These are phyloP conservation scores for Argentina silus DNA, from an alignment of 2,797 vertebrate genomes.

Conservation along the genomic window DNA sequence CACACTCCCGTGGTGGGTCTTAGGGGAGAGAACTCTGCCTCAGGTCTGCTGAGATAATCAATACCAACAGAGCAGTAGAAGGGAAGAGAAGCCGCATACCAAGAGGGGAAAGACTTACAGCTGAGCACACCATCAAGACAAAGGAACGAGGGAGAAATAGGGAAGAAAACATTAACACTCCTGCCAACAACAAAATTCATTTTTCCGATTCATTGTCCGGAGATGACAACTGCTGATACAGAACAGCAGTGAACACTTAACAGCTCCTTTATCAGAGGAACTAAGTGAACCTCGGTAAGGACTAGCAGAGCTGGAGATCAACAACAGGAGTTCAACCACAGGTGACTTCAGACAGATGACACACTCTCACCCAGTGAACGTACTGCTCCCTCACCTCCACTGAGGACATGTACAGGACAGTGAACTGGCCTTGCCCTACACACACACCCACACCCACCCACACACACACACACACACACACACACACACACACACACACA, in stretches of 20 bases:
- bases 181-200: constrained; percentile 22
- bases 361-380: no score
- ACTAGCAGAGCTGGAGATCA: not conserved
- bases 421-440: not conserved
- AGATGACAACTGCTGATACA: constrained; percentile 25
- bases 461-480: constrained; percentile 8
- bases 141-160: constrained; percentile 29
- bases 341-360: no score
- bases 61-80: constrained; percentile 59
- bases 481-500: no score
- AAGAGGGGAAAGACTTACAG: constrained; percentile 35
- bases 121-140: constrained; percentile 46
- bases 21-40: constrained; percentile 32
- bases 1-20: not conserved
- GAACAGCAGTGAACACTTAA: no score
- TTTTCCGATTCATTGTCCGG: constrained; percentile 35
- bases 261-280: no score
- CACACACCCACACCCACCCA: constrained; percentile 11
- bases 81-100: not conserved
- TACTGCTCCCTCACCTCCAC: no score
- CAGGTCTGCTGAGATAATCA: constrained; percentile 62
- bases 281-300: not conserved
- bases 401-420: no score
- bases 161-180: constrained; percentile 24
- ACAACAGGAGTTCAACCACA: not conserved